Percentiles rank a stretch among this genome's conserved stretches.
Conservation (phyloP, 2,888 invertebrate genomes). For the Sesia bembeciformis region DNA sequence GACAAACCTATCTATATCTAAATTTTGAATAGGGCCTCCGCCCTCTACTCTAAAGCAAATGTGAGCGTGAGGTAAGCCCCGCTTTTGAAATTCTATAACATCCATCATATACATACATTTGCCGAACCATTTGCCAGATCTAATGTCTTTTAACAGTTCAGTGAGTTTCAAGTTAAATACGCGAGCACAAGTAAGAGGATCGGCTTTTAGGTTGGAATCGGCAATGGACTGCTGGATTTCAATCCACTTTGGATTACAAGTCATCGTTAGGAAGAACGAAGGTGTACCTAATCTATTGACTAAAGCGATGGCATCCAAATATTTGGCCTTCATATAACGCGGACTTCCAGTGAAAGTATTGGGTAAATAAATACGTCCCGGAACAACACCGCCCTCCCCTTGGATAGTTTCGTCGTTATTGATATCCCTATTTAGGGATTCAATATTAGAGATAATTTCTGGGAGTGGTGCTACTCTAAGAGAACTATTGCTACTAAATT, state of each 20-base stretch:
- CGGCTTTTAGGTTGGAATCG: background rate
- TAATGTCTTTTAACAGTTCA: background rate
- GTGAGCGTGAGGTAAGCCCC: conserved; percentile 2
- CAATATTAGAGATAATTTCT: background rate
- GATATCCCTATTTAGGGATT: background rate
- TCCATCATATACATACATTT: conserved; percentile 2
- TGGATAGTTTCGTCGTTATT: conserved; percentile 1
- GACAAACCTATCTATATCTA: conserved; percentile 4
- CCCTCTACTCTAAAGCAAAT: conserved; percentile 3
- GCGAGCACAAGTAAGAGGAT: background rate
- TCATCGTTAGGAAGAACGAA: conserved; percentile 1
- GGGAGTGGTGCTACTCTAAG: background rate
- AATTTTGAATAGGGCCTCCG: conserved; percentile 3
- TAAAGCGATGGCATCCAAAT: conserved; percentile 6
- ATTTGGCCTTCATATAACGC: conserved; percentile 4
- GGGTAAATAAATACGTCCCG: conserved; percentile 4
- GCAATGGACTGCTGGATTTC: conserved; percentile 2
- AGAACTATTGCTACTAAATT: background rate
- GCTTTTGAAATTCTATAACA: conserved; percentile 7
- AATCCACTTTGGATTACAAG: conserved; percentile 3
- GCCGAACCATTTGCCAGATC: conserved; percentile 2
- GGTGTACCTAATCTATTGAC: conserved; percentile 4
- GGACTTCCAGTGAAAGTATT: conserved; percentile 5
- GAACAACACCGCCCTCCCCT: conserved; percentile 1
- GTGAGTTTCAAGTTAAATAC: background rate